These are phyloP conservation scores for Stomatorhinus walkeri DNA, from an alignment of 2,797 vertebrate genomes.

Conservation along the genomic window DNA sequence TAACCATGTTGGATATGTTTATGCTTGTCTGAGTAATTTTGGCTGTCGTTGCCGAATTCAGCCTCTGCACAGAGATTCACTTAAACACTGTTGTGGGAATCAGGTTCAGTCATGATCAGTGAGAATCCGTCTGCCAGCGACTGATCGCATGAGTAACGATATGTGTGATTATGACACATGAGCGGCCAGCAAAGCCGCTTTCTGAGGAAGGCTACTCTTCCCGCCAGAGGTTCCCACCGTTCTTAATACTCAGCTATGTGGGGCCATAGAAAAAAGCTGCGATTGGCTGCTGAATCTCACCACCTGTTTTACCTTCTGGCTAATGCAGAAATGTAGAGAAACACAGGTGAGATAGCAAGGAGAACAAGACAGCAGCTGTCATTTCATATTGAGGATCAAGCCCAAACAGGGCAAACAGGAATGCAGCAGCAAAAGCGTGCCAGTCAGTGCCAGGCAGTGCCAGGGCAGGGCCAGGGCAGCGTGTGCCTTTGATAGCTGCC, in stretches of 20 bases:
- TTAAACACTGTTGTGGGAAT: slow-evolving; percentile 7
- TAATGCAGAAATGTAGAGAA: background rate
- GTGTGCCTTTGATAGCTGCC: background rate
- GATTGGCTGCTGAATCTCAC: background rate
- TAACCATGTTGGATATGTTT: background rate
- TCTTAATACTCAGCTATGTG: background rate
- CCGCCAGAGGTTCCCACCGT: background rate
- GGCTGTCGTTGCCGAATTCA: slow-evolving; percentile 8
- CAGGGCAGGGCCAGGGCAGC: background rate
- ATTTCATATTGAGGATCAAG: background rate
- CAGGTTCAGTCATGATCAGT: background rate
- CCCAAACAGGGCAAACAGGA: background rate
- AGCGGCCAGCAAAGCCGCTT: background rate
- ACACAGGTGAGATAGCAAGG: background rate
- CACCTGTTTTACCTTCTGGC: background rate
- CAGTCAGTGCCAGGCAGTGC: background rate
- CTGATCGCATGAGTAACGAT: background rate
- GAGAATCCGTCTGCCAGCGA: slow-evolving; percentile 15
- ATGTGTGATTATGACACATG: slow-evolving; percentile 8
- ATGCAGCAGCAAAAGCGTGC: background rate
- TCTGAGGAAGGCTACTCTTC: slow-evolving; percentile 10
- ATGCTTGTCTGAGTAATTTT: slow-evolving; percentile 8
- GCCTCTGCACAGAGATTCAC: slow-evolving; percentile 4
- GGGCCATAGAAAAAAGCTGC: background rate
- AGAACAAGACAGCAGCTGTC: background rate